Base-by-base conservation (phyloP, 2,888 invertebrate species). In the Ophioninae sp. region DNA sequence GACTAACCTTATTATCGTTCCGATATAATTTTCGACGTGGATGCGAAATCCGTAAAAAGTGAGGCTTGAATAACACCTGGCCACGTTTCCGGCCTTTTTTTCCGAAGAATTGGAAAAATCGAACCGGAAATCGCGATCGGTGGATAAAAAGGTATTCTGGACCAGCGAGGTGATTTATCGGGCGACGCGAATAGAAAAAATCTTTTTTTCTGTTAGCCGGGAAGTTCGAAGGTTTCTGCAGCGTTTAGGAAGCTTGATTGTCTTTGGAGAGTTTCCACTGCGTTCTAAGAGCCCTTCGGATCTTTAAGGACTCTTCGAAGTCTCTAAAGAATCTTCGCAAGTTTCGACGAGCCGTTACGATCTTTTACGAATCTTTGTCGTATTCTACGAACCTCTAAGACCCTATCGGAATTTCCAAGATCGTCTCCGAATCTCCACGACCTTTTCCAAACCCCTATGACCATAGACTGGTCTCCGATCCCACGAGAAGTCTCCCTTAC, bases 1-100 rank as follows among this genome's bases (percentile, higher is more conserved):
- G 68, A 69, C 75, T 84, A 84, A 84, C 83, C 83, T 82, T 64
- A 61, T 82, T 83, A 75, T 75, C 78, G 64, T 51, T 63, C 30
- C 51, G 30, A 51, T 10, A 39, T 9, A 65, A 39, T 17, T 63
- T 73, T 63, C 44, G 78, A 68, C 77, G 77, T 72, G 71, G 75
- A 61, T 80, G 61, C 56, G 76, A 10, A 56, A 23, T 64, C 69
- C 69, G 51, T 17, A 7, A 59, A 39, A 51, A 65, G n/a, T 22
- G 22, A 64, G 81, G 69, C 41, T 79, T 37, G 64, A 17, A 8
- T 22, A 30, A n/a, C 17, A 30, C 69, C 71, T 44, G 13, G 67
- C 20, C 23, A n/a, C 44, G 6, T 65, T 30, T 64, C 39, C 39
- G 6, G 22, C n/a, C 59, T 59, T 41, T 2, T 22, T 59, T 67